Percentiles rank a stretch among this genome's conserved stretches.
These are phyloP conservation scores for Zaprionus inermis DNA, from an alignment of 1,140 invertebrate species.

Conservation along the genomic window DNA sequence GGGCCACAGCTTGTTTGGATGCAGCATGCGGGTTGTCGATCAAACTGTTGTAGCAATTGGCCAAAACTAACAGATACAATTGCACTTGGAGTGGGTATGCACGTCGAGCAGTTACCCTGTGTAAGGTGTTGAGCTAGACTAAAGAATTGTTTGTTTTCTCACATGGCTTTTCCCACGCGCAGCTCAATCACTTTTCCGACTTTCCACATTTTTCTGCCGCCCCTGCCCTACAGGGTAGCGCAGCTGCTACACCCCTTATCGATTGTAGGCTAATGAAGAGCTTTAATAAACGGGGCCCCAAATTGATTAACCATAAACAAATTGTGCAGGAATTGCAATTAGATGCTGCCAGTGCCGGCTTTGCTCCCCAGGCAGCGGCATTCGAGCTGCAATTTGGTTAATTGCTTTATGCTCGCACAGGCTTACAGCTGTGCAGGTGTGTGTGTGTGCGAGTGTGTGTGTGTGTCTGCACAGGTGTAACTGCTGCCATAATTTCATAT, in stretches of 20 bases:
- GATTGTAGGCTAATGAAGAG: conserved; percentile 28
- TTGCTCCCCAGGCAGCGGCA: conserved; percentile 46
- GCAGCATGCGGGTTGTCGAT: conserved; percentile 20
- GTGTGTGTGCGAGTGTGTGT: conserved; percentile 11
- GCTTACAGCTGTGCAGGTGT: conserved; percentile 26
- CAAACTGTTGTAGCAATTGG: conserved; percentile 10
- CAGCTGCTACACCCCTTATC: conserved; percentile 7
- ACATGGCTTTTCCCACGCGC: background rate
- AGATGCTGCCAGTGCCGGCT: conserved; percentile 18
- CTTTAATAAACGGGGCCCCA: conserved; percentile 31
- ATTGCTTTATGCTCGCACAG: conserved; percentile 61
- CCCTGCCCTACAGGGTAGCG: too few relatives aligned
- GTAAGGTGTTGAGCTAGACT: too few relatives aligned
- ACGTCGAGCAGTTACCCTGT: background rate
- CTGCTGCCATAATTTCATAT: conserved; percentile 56
- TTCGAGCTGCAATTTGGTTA: conserved; percentile 71
- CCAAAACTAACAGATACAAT: conserved; percentile 17
- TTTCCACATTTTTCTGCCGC: background rate
- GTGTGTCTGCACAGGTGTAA: conserved; percentile 19
- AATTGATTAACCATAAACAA: conserved; percentile 48
- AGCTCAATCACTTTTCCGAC: background rate
- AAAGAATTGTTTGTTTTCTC: background rate
- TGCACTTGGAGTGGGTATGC: background rate
- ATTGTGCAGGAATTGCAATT: conserved; percentile 38
- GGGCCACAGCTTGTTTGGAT: conserved; percentile 7